Conservation (phyloP, 2,113 vertebrate genomes). For the Pachypanchax playfairii region DNA sequence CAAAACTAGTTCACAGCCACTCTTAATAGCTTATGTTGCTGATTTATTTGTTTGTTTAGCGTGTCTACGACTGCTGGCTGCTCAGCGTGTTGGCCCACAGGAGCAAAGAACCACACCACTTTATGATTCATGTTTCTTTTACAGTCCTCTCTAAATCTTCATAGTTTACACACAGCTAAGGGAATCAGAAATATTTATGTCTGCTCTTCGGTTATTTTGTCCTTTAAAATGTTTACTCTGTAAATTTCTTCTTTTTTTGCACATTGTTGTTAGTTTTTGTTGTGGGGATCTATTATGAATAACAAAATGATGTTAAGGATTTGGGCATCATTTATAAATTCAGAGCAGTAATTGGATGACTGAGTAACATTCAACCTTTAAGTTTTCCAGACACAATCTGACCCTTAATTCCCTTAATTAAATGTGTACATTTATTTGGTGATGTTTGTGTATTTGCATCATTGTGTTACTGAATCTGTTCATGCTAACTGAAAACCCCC, state of each 20-base stretch:
- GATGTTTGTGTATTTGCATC: conserved; percentile 17
- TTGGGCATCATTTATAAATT: too few relatives aligned
- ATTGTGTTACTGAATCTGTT: background rate
- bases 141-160: conserved; percentile 34
- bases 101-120: conserved; percentile 24
- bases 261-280: too few relatives aligned
- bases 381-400: too few relatives aligned
- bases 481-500: too few relatives aligned
- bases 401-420: too few relatives aligned
- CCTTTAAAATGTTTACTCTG: conserved; percentile 12
- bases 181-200: conserved; percentile 22
- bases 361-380: too few relatives aligned
- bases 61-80: conserved; percentile 18
- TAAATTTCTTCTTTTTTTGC: background rate
- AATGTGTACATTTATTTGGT: background rate
- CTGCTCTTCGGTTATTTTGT: conserved; percentile 10
- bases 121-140: conserved; percentile 41
- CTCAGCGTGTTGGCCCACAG: conserved; percentile 16
- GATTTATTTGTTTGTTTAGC: conserved; percentile 43
- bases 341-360: too few relatives aligned
- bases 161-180: conserved; percentile 33
- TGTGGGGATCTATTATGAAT: too few relatives aligned
- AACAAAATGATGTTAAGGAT: too few relatives aligned
- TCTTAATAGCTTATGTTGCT: conserved; percentile 13
- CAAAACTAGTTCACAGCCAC: conserved; percentile 6